Evolutionary conservation across 2,888 invertebrate species (phyloP).

Genomic region (Limenitis camilla): DNA sequence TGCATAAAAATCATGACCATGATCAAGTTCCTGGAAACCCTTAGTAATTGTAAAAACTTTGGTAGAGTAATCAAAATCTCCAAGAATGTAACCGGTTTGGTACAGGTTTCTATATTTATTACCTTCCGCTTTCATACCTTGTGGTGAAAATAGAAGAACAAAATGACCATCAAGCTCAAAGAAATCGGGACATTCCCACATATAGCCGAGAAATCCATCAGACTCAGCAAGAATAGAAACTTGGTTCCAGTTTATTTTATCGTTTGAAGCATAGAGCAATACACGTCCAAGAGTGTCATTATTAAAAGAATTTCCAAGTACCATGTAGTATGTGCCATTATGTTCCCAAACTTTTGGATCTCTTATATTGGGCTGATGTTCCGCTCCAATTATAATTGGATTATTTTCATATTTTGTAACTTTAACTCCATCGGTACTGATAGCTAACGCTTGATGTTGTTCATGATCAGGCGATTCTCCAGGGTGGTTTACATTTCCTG

Average conservation of each 20-base stretch:
- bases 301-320: slow-evolving; percentile 56
- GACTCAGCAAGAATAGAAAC: slow-evolving; percentile 43
- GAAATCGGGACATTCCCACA: slow-evolving; percentile 73
- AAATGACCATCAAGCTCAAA: slow-evolving; percentile 51
- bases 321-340: slow-evolving; percentile 50
- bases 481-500: slow-evolving; percentile 48
- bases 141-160: slow-evolving; percentile 60
- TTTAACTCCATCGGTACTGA: slow-evolving; percentile 47
- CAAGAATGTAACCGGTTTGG: slow-evolving; percentile 62
- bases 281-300: slow-evolving; percentile 41
- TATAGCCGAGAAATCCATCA: slow-evolving; percentile 49
- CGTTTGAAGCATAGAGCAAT: slow-evolving; percentile 48
- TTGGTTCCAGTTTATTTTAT: slow-evolving; percentile 47
- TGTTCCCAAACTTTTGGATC: slow-evolving; percentile 69
- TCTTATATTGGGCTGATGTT: slow-evolving; percentile 55
- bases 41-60: slow-evolving; percentile 37
- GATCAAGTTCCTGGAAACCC: slow-evolving; percentile 48
- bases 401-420: slow-evolving; percentile 47
- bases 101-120: slow-evolving; percentile 51
- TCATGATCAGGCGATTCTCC: slow-evolving; percentile 39
- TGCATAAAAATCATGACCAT: slow-evolving; percentile 64
- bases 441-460: slow-evolving; percentile 50
- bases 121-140: slow-evolving; percentile 50
- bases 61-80: slow-evolving; percentile 49
- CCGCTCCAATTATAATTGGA: slow-evolving; percentile 44